These are phyloP conservation scores for Eidolon dupreanum DNA, from an alignment of 2,797 vertebrate species.

Conservation along the genomic window DNA sequence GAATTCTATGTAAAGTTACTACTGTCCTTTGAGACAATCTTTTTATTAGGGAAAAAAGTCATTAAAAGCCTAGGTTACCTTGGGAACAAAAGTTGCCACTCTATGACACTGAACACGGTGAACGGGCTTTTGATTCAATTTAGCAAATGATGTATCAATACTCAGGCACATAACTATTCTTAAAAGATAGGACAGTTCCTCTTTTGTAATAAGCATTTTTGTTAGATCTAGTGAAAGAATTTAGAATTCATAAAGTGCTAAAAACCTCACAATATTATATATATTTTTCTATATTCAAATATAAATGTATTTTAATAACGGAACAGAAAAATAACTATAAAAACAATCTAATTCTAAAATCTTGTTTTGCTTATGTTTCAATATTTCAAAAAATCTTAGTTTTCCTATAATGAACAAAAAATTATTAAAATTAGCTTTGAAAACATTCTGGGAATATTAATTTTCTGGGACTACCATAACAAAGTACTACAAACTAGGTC, in stretches of 20 bases:
- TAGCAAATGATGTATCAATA: neutral
- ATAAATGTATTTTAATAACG: neutral
- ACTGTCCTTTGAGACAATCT: neutral
- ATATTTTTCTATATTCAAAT: neutral
- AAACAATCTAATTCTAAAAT: neutral
- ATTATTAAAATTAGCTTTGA: conserved; percentile 18
- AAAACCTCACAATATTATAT: neutral
- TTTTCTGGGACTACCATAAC: neutral
- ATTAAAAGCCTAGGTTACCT: neutral
- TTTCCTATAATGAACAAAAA: neutral
- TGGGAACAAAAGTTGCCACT: neutral
- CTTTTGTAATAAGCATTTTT: conserved; percentile 4
- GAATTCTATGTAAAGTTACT: conserved; percentile 17
- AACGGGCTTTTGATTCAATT: conserved; percentile 6
- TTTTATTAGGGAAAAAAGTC: conserved; percentile 2
- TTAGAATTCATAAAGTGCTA: conserved; percentile 9
- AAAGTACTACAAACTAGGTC: neutral
- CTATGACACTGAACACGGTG: neutral
- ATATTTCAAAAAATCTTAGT: neutral
- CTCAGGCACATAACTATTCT: neutral
- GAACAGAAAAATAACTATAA: conserved; percentile 9
- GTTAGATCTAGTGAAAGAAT: conserved; percentile 2
- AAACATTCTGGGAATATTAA: neutral
- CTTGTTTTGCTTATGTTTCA: neutral
- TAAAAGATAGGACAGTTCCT: neutral